Percentiles rank a stretch among this genome's conserved stretches.
Evolutionary conservation across 2,797 vertebrate genomes (phyloP).

Genomic region (Tachyglossus aculeatus): DNA sequence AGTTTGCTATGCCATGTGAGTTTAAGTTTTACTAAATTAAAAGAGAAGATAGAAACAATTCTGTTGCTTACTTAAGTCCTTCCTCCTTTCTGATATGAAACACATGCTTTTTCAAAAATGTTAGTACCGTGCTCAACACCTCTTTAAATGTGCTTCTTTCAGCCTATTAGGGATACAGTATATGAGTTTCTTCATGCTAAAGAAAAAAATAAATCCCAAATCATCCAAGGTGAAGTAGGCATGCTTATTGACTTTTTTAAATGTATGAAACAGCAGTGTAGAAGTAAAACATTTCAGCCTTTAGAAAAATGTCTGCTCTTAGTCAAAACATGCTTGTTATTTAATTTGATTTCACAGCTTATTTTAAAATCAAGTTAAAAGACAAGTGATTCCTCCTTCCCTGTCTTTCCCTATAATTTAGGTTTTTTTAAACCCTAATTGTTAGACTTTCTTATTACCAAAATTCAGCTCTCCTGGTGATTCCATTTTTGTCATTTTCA

Average conservation of each 20-base stretch:
- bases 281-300: neutral
- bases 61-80: no score
- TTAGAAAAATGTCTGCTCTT: neutral
- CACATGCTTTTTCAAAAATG: neutral
- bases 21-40: no score
- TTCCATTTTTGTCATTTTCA: no score
- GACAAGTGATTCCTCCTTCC: no score
- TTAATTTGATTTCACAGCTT: neutral
- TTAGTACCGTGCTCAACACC: neutral
- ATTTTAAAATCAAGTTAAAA: neutral
- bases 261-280: neutral
- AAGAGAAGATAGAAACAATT: no score
- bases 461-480: no score
- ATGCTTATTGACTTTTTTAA: neutral
- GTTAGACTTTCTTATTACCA: no score
- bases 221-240: neutral
- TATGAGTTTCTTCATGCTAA: slow-evolving; percentile 10
- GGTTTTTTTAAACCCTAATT: no score
- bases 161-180: neutral
- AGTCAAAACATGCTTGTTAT: neutral
- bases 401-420: no score
- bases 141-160: neutral
- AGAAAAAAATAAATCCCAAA: neutral
- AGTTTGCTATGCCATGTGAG: no score
- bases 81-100: neutral